Conservation (phyloP, 2,797 vertebrate genomes). For the Myioborus miniatus region DNA sequence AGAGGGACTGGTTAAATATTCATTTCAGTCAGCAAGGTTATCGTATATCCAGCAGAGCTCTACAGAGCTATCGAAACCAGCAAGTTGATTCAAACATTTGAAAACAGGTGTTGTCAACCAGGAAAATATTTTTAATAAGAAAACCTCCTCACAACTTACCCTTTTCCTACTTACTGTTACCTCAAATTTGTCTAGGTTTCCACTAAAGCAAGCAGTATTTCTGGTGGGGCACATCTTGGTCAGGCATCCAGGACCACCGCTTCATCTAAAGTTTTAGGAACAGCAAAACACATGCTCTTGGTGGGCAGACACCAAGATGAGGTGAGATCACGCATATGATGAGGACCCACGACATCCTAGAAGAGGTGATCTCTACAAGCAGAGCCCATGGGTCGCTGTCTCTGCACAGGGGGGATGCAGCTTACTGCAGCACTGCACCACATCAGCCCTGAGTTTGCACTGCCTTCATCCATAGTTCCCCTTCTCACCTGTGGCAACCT, state of each 20-base stretch:
- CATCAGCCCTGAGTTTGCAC: not conserved
- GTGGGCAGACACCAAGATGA: not conserved
- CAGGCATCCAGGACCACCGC: not conserved
- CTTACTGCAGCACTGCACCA: not conserved
- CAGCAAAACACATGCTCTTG: not conserved
- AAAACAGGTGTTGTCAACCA: not conserved
- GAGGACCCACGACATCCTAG: fast-evolving
- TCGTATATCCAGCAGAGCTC: not conserved
- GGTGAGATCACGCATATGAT: fast-evolving
- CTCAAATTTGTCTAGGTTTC: not conserved
- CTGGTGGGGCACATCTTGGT: not conserved
- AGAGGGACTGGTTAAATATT: not conserved
- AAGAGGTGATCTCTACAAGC: not conserved
- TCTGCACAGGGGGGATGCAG: not conserved
- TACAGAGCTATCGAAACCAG: not conserved
- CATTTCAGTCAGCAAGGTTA: not conserved
- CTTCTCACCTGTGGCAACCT: not conserved
- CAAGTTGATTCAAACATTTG: not conserved
- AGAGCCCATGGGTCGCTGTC: not conserved
- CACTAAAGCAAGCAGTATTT: not conserved
- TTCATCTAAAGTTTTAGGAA: not conserved
- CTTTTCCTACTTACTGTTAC: not conserved
- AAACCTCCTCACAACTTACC: not conserved
- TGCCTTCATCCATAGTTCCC: not conserved
- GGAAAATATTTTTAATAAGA: not conserved